Conservation (phyloP, 2,888 invertebrate species). For the Cepaea hortensis region DNA sequence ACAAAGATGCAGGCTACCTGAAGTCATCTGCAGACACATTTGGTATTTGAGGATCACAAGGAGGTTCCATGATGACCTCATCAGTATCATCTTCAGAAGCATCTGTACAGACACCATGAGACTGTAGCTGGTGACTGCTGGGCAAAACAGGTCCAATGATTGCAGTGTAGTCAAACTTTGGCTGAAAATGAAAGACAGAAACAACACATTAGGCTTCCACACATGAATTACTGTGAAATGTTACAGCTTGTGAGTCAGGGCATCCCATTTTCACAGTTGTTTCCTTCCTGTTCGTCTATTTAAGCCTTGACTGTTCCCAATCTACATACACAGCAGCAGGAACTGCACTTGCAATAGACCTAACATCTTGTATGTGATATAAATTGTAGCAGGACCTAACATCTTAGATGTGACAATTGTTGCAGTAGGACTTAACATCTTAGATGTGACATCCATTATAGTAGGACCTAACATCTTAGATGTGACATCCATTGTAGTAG, state of each 20-base stretch:
- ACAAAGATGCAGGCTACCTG: neutral
- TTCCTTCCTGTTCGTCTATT: neutral
- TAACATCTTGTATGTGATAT: neutral
- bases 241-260: neutral
- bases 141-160: conserved; percentile 18
- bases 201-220: neutral
- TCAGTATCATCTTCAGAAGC: neutral
- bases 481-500: too few relatives aligned
- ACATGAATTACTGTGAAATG: neutral
- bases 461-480: too few relatives aligned
- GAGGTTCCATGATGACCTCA: neutral
- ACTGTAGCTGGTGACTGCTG: neutral
- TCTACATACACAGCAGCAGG: neutral
- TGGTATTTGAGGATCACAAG: too few relatives aligned
- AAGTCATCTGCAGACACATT: neutral
- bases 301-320: neutral
- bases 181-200: neutral
- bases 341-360: neutral
- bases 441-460: too few relatives aligned
- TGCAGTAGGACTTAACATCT: too few relatives aligned
- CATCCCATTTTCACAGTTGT: neutral
- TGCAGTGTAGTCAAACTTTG: neutral
- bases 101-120: neutral
- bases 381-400: too few relatives aligned
- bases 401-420: too few relatives aligned